Evolutionary conservation across 2,113 vertebrate genomes (phyloP), one percentile per base, ranked within the genome.

Genomic region (Willisornis vidua): DNA sequence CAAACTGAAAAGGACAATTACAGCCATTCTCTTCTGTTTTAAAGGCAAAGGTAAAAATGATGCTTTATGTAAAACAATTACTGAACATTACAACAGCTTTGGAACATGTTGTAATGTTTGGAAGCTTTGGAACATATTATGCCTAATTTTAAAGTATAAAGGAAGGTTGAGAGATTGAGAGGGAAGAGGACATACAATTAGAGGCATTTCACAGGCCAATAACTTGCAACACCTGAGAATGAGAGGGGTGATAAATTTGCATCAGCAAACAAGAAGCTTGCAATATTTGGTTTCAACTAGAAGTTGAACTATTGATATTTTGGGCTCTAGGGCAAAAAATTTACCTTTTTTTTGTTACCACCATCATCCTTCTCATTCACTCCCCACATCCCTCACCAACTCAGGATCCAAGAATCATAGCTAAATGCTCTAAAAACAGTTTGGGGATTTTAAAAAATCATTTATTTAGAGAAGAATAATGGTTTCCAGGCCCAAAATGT

Each of bases 51-150:
- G 43, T 13, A 70, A 41, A 85, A 93, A 91, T 33, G 19, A 74
- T 57, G 31, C 52, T 84, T 84, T 74, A 29, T 75, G 35, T 3
- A 63, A 25, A 85, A 72, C 29, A 78, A 87, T 91, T 85, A 90
- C 45, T 81, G 89, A 86, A 90, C 73, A 75, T 87, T 58, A 95
- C 18, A 26, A 54, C 14, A 73, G 52, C 24, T 83, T 72, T 77
- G 87, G 49, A 90, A 74, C 15, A 28, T 35, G n/a, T n/a, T n/a
- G n/a, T n/a, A n/a, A n/a, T n/a, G n/a, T n/a, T n/a, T n/a, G n/a
- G n/a, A n/a, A 73, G 52, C 24, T 83, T 72, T 77, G 87, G 49
- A 90, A 74, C 15, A 28, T 35, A 70, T 82, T 73, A 85, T 39
- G 49, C 70, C 57, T 37, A 76, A 72, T 59, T 88, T 79, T 78